Evolutionary conservation across 2,113 vertebrate genomes (phyloP).

Genomic region (Vidua chalybeata): DNA sequence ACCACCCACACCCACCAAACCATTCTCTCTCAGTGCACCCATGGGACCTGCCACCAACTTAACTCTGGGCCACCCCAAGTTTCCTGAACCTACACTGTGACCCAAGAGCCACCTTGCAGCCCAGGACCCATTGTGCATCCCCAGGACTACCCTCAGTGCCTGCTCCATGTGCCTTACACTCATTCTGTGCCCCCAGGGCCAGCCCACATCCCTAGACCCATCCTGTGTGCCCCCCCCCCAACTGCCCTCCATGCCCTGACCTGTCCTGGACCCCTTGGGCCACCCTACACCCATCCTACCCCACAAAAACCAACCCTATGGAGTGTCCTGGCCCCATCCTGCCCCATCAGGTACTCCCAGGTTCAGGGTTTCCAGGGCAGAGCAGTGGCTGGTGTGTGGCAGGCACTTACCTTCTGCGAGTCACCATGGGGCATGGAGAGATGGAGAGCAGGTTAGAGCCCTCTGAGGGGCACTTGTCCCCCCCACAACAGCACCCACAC

Average conservation of each 20-base stretch:
- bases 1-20: background rate
- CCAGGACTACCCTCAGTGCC: background rate
- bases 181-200: too few relatives aligned
- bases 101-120: background rate
- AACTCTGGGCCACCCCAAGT: background rate
- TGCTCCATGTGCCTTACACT: background rate
- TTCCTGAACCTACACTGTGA: background rate
- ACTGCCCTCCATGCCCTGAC: background rate
- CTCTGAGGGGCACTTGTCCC: background rate
- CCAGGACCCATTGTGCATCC: background rate
- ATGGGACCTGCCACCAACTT: background rate
- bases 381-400: background rate
- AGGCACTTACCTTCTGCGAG: conserved; percentile 73
- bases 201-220: background rate
- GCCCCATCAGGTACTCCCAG: background rate
- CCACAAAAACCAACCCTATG: background rate
- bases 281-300: background rate
- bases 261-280: background rate
- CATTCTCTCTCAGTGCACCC: accelerated
- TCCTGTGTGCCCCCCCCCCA: background rate
- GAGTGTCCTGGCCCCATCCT: background rate
- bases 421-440: background rate
- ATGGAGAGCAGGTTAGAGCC: background rate
- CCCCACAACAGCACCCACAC: background rate
- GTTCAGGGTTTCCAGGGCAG: background rate